Percentiles rank a stretch among this genome's conserved stretches.
phyloP scores from a whole-genome alignment of 2,113 vertebrate genomes.

The Psilopogon haemacephalus region DNA sequence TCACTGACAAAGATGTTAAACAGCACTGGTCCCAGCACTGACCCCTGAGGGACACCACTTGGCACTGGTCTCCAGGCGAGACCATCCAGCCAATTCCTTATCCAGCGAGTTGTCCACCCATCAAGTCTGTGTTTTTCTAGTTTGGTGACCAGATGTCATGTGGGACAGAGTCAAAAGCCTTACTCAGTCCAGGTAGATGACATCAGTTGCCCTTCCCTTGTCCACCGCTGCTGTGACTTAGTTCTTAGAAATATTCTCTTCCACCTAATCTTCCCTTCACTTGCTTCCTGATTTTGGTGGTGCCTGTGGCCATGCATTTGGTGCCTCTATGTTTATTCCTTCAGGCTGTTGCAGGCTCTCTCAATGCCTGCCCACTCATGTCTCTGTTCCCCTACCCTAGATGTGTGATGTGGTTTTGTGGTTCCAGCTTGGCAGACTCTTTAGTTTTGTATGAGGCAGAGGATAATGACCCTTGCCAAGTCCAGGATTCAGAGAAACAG shows the following conservation, averaged over 20 bases:
- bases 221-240: too few relatives aligned
- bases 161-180: too few relatives aligned
- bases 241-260: not conserved
- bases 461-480: fast-evolving
- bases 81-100: too few relatives aligned
- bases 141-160: too few relatives aligned
- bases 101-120: too few relatives aligned
- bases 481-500: not conserved
- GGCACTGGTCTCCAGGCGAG: too few relatives aligned
- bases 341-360: not conserved
- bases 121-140: too few relatives aligned
- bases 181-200: too few relatives aligned
- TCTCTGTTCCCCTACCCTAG: not conserved
- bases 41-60: too few relatives aligned
- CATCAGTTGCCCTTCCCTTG: too few relatives aligned
- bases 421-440: not conserved
- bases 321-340: not conserved
- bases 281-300: not conserved
- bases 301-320: not conserved
- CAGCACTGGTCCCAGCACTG: too few relatives aligned
- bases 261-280: not conserved
- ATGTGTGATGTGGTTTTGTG: fast-evolving
- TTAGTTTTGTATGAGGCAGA: not conserved
- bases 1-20: too few relatives aligned
- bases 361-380: not conserved